Base-by-base conservation (phyloP, 2,888 invertebrate genomes). In the Trichogramma dendrolimi region DNA sequence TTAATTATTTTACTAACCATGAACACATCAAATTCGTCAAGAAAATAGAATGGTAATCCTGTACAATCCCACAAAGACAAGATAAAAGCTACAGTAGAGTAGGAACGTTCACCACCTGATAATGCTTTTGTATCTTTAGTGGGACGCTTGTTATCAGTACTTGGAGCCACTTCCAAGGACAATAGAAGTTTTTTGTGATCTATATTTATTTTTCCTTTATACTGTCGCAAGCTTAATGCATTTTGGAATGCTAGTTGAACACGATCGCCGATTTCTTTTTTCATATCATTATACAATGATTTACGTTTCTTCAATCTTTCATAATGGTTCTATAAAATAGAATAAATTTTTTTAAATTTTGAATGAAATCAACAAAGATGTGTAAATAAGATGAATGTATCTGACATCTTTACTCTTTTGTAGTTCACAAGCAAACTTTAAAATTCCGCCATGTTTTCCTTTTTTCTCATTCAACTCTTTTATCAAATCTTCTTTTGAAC, bases 1-100 rank as follows among this genome's bases (percentile, higher is more conserved):
- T 27, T 27, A 27, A 3, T 27, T 27, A 44, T 6, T 43, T 59
- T 41, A 71, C 77, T 78, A 75, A 92, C 95, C 91, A 97, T 96
- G 76, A 93, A 97, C 0, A 97, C 95, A 75, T 97, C 96, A 76
- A 96, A 97, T 83, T 98, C 97, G 79, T 97, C 97, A 70, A 97
- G 83, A 79, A 95, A 88, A 83, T 90, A 90, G 81, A 98, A 96
- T 0, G 98, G 97, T 72, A 93, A 86, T 73, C 91, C 89, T 73
- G 94, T 91, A 68, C 90, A 90, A 63, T 92, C 90, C 98, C 98
- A 98, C 43, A 98, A 83, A 42, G 96, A 87, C 80, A 96, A 86
- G 68, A 98, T 86, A 78, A 97, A 92, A 44, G 94, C 92, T 7
- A 96, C 91, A 0, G 96, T 97, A n/a, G 94, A 89, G 81, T 91